Conservation (phyloP, 2,888 invertebrate species). For the Drosophila paramelanica region DNA sequence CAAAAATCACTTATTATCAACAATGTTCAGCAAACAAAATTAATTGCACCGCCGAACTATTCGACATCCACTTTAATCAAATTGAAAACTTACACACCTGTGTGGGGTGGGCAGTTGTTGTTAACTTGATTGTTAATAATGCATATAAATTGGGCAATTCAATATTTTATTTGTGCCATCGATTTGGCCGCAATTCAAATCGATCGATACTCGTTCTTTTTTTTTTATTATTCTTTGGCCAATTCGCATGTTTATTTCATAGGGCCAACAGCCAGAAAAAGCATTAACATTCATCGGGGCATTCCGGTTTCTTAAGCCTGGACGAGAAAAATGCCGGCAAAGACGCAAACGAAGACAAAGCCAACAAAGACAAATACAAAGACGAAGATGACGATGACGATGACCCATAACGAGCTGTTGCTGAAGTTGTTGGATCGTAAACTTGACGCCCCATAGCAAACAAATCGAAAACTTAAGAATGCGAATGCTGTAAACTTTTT, state of each 20-base stretch:
- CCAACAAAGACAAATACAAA: slow-evolving; percentile 6
- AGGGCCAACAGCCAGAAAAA: slow-evolving; percentile 31
- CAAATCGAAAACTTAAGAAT: slow-evolving; percentile 58
- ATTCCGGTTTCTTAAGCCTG: slow-evolving; percentile 54
- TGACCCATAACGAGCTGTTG: slow-evolving; percentile 55
- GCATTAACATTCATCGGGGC: slow-evolving; percentile 54
- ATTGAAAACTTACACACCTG: slow-evolving; percentile 1
- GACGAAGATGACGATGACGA: slow-evolving; percentile 27
- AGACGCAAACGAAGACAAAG: slow-evolving; percentile 1
- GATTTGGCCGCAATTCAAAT: slow-evolving; percentile 61
- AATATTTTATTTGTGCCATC: slow-evolving; percentile 71
- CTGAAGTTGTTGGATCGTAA: slow-evolving; percentile 42
- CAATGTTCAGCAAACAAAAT: slow-evolving; percentile 29
- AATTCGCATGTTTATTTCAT: slow-evolving; percentile 35
- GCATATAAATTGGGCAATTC: slow-evolving; percentile 51
- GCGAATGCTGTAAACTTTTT: slow-evolving; percentile 71
- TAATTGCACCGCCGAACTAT: slow-evolving; percentile 37
- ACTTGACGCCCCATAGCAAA: slow-evolving; percentile 47
- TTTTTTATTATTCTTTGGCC: slow-evolving; percentile 23
- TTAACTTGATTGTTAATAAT: slow-evolving; percentile 37
- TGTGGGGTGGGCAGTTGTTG: slow-evolving; percentile 4
- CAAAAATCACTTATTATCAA: slow-evolving; percentile 31
- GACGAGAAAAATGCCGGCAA: slow-evolving; percentile 42
- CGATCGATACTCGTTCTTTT: slow-evolving; percentile 44
- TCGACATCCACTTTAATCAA: slow-evolving; percentile 30